Base-by-base conservation (phyloP, 2,797 vertebrate species). In the Neoniphon sammara region DNA sequence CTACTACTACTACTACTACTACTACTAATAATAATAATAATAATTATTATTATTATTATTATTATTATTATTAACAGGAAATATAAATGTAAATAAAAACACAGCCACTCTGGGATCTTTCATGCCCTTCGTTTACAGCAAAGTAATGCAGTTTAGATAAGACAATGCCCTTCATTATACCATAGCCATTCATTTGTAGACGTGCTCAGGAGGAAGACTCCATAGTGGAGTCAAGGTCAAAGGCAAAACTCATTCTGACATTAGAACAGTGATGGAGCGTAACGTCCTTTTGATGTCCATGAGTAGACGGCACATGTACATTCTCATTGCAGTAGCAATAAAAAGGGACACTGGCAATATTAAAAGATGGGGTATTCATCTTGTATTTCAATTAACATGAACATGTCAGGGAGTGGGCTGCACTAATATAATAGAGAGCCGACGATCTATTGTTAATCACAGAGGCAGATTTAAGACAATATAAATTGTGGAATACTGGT, bases 221-320 rank as follows among this genome's bases (percentile, higher is more conserved):
- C 8, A 72, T 75, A 52, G 81, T 47, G 12, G 55, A 89, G 72
- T 87, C 81, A 89, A 88, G 87, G 89, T 93, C 87, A 87, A 61
- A 55, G 49, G 53, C 79, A 85, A 85, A 64, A 64, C 59, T 81
- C 31, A 61, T 49, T 75, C 57, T 85, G 79, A 89, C 83, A 85
- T 89, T 85, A 85, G 63, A 89, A 87, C 73, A 83, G 79, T 60
- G 86, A 88, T 90, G 77, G 73, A 88, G 74, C 63, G 20, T 74
- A 76, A 88, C 52, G 68, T 83, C 81, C 82, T 86, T 85, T 77
- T 46, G 73, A 87, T 80, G 88, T 84, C 70, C 71, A 86, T 76
- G 66, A 87, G 84, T 17, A 67, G 65, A 83, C 79, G 83, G 77
- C 73, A 76, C 49, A 4, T 83, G 73, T 68, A 82, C 57, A 74